Conservation (phyloP, 2,113 vertebrate genomes). For the Saccopteryx bilineata region DNA sequence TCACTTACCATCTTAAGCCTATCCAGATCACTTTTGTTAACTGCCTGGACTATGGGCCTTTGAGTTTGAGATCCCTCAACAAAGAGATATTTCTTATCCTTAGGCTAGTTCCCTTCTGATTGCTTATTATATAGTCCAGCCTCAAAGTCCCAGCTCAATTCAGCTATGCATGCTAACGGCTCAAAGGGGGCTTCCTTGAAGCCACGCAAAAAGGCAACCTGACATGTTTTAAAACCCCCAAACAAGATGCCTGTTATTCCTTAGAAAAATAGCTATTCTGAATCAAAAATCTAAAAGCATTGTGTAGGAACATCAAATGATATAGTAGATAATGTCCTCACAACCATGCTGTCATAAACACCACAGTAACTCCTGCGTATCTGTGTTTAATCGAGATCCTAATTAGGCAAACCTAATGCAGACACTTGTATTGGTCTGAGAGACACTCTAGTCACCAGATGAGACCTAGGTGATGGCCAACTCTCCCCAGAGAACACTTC, state of each 20-base stretch:
- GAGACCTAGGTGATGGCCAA: background rate
- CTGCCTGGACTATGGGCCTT: background rate
- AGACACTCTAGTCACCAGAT: background rate
- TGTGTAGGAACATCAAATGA: background rate
- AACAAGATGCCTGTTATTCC: background rate
- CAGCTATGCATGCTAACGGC: background rate
- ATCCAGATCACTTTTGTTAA: background rate
- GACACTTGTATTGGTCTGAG: background rate
- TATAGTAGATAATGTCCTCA: background rate
- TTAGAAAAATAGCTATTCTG: background rate
- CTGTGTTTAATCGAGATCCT: background rate
- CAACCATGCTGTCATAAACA: background rate
- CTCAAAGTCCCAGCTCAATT: background rate
- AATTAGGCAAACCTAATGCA: background rate
- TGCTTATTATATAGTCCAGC: background rate
- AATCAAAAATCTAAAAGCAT: background rate
- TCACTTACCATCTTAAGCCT: background rate
- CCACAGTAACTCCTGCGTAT: background rate
- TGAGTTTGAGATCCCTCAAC: slow-evolving; percentile 5
- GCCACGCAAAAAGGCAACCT: background rate
- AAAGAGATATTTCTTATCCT: background rate
- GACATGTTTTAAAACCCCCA: slow-evolving; percentile 14
- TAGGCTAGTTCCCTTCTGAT: background rate
- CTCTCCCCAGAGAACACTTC: background rate
- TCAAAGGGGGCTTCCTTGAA: background rate